phyloP scores from a whole-genome alignment of 2,797 vertebrate species.

The Gymnocypris eckloni region DNA sequence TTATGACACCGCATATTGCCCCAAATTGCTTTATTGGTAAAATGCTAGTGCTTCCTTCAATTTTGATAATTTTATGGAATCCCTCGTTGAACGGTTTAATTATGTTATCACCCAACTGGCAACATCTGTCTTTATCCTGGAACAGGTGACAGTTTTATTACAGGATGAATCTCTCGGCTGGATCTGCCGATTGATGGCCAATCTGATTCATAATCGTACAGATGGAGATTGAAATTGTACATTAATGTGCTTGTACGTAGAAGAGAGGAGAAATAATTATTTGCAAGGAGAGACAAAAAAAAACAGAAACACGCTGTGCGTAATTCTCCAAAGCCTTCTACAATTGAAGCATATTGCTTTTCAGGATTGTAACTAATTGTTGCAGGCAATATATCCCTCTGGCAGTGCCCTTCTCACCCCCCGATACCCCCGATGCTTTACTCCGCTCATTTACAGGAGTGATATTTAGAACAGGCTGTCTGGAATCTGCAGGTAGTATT shows the following conservation, averaged over 20 bases:
- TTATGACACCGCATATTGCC: slow-evolving; percentile 86
- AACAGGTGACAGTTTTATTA: slow-evolving; percentile 92
- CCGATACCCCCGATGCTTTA: slow-evolving; percentile 9
- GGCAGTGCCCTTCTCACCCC: slow-evolving; percentile 62
- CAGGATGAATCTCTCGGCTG: slow-evolving; percentile 84
- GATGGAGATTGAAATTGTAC: slow-evolving; percentile 85
- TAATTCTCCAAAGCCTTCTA: slow-evolving; percentile 58
- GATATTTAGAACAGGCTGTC: slow-evolving; percentile 40
- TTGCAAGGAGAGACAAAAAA: slow-evolving; percentile 50
- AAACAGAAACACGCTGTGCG: slow-evolving; percentile 63
- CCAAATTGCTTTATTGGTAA: slow-evolving; percentile 89
- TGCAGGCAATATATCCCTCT: slow-evolving; percentile 60
- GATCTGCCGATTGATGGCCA: slow-evolving; percentile 86
- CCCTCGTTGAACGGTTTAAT: slow-evolving; percentile 87
- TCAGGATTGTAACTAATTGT: slow-evolving; percentile 59
- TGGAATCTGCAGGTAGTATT: slow-evolving; percentile 8
- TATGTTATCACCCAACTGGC: slow-evolving; percentile 89
- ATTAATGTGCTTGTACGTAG: slow-evolving; percentile 73
- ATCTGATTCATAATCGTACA: slow-evolving; percentile 87
- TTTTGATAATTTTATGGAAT: slow-evolving; percentile 89
- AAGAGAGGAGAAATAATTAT: slow-evolving; percentile 74
- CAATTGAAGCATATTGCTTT: slow-evolving; percentile 65
- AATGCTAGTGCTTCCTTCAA: slow-evolving; percentile 88
- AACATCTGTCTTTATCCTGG: slow-evolving; percentile 89
- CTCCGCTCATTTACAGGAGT: slow-evolving; percentile 10